Evolutionary conservation across 2,113 vertebrate species (phyloP).

Genomic region (Elanus axillaris): DNA sequence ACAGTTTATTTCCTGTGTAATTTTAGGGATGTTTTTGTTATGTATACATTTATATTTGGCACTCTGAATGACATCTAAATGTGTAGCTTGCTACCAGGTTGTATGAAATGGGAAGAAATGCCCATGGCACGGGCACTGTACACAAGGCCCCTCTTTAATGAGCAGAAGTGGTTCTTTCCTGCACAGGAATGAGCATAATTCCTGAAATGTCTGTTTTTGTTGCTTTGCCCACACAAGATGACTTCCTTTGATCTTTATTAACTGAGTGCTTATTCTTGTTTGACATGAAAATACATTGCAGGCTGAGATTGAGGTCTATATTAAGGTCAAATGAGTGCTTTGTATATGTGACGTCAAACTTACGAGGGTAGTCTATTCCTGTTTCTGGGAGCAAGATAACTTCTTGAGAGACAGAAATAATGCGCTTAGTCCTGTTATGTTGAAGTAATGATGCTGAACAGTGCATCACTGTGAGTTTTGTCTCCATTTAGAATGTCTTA

Average conservation of each 20-base stretch:
- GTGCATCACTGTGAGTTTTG: not conserved
- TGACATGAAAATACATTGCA: not conserved
- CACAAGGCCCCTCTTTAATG: rapidly evolving
- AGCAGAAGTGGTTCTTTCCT: not conserved
- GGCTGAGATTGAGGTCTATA: not conserved
- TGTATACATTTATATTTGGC: not conserved
- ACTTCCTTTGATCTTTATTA: not conserved
- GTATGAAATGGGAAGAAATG: not conserved
- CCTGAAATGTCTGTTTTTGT: not conserved
- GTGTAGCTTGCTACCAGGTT: not conserved
- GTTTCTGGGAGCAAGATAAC: not conserved
- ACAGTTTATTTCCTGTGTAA: not conserved
- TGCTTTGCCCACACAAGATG: not conserved
- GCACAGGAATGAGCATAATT: not conserved
- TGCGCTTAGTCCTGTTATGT: not conserved
- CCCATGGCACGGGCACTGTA: rapidly evolving
- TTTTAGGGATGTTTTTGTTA: not conserved
- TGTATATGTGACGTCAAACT: not conserved
- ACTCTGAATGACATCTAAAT: not conserved
- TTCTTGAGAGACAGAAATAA: not conserved
- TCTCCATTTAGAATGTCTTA: not conserved
- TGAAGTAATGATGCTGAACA: not conserved
- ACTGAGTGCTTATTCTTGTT: not conserved
- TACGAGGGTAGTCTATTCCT: not conserved
- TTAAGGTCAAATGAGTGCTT: not conserved